phyloP scores from a whole-genome alignment of 2,888 invertebrate genomes.

The Lasioglossum marginatum region DNA sequence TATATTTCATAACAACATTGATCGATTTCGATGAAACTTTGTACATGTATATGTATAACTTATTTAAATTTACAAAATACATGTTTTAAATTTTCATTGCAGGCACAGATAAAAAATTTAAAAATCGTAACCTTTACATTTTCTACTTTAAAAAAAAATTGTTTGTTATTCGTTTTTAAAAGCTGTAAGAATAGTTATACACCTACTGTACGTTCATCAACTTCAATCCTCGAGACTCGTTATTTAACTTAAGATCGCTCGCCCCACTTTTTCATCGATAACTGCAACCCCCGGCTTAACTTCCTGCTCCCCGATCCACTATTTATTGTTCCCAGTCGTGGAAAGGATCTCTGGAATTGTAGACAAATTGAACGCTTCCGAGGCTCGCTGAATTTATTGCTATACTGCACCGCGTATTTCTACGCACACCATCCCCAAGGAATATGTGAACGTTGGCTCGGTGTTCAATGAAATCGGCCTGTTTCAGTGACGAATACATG shows the following conservation, averaged over 20 bases:
- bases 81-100: too few species aligned
- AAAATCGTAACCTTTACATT: too few species aligned
- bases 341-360: background rate
- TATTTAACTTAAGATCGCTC: constrained; percentile 28
- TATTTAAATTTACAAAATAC: too few species aligned
- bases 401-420: background rate
- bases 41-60: too few species aligned
- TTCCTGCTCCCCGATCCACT: background rate
- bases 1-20: too few species aligned
- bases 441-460: background rate
- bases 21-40: too few species aligned
- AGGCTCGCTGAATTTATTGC: background rate
- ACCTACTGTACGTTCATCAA: background rate
- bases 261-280: constrained; percentile 58
- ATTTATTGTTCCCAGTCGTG: background rate
- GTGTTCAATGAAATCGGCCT: background rate
- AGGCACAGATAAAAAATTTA: too few species aligned
- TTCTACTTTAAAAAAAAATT: too few species aligned
- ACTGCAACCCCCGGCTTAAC: background rate
- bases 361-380: background rate
- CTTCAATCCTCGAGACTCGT: background rate
- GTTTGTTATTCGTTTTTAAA: too few species aligned
- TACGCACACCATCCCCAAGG: background rate
- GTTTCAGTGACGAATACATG: background rate
- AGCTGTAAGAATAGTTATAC: too few species aligned